Base-by-base conservation (phyloP, 2,113 vertebrate genomes). In the Scomber scombrus region DNA sequence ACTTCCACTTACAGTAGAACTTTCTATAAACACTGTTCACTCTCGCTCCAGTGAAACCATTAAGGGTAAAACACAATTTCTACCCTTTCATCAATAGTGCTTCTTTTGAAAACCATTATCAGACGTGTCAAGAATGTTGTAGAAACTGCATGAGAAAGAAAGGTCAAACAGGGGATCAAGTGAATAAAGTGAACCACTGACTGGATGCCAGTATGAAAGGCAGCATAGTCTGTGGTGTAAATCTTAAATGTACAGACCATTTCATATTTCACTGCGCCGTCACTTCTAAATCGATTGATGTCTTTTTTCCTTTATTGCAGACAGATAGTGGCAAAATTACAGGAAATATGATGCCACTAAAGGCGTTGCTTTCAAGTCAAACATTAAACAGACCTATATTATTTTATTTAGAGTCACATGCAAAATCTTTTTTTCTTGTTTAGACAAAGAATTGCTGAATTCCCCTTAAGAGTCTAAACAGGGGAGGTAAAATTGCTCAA, bases 71-170 rank as follows among this genome's bases (percentile, higher is more conserved):
- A 82, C 71, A 75, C n/a, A 1, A 75, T 82, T 57, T 78, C 52
- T 81, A 56, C 57, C 78, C 72, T 80, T 85, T 80, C 73, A 45
- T n/a, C 19, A 11, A 26, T 47, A 55, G 52, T 14, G 19, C 31
- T 13, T 46, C 67, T 67, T 73, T 45, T 80, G 34, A 75, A 88
- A 81, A 69, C 23, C 66, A 77, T 89, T 81, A 76, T 51, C 57
- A 73, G 66, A 63, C 14, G 40, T 54, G 40, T 63, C 12, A 21
- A 66, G 31, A 62, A 78, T 55, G 18, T 31, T 71, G 50, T 34
- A 67, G 21, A 81, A 73, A 60, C 72, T 75, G 40, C 49, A 40
- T 1, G 46, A 58, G 63, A 19, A 64, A 81, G 77, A 71, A 88
- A 86, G 64, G 72, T 60, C 71, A 85, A 81, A 65, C 11, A 3